phyloP scores from a whole-genome alignment of 2,888 invertebrate species.

The Alloplasta piceator region DNA sequence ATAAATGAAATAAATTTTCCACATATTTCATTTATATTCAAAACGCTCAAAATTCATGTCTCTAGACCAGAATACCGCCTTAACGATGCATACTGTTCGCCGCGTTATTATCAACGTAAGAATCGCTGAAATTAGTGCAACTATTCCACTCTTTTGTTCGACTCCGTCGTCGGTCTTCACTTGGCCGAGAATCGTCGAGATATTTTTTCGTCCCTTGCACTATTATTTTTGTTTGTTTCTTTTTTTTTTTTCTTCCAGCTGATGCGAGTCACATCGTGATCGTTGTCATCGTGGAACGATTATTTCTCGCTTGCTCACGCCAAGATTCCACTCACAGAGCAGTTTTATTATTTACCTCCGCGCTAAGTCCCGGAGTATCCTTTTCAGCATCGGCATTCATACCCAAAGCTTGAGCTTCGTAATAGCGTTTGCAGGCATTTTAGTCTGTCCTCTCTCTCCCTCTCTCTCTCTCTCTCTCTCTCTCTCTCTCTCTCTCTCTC shows the following conservation, averaged over 20 bases:
- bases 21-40: too few relatives aligned
- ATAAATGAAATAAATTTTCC: too few relatives aligned
- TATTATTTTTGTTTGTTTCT: not conserved
- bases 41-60: too few relatives aligned
- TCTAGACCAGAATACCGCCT: too few relatives aligned
- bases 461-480: constrained; percentile 49
- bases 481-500: constrained; percentile 49
- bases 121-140: too few relatives aligned
- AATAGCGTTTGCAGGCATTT: constrained; percentile 72
- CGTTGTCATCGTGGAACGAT: constrained; percentile 35
- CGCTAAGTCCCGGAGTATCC: constrained; percentile 13
- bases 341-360: constrained; percentile 70
- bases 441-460: constrained; percentile 58
- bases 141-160: too few relatives aligned
- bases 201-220: not conserved
- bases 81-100: too few relatives aligned
- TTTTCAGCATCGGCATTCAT: constrained; percentile 24
- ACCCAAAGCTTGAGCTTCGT: constrained; percentile 44
- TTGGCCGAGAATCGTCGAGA: too few relatives aligned
- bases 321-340: constrained; percentile 58
- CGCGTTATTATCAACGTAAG: too few relatives aligned
- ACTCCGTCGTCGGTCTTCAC: too few relatives aligned
- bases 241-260: not conserved
- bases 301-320: constrained; percentile 64
- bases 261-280: not conserved